Base-by-base conservation (phyloP, 2,113 vertebrate species). In the Pelodiscus sinensis region DNA sequence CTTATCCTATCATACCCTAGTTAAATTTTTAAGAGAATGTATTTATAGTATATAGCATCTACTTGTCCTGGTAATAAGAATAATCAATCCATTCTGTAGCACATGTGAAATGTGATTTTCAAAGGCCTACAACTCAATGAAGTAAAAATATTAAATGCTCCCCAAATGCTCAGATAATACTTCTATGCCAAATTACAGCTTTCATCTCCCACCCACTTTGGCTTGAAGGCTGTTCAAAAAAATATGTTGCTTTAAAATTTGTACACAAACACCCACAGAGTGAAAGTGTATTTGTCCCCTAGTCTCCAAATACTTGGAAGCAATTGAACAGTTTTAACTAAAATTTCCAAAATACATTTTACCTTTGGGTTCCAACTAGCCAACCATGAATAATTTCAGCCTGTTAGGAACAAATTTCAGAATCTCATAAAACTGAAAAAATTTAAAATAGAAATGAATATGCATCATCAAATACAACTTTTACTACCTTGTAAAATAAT, bases 121-220 rank as follows among this genome's bases (percentile, higher is more conserved):
- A 65, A 81, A 79, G 27, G 62, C 50, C 73, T 82, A 85, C 86
- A 85, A 0, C 51, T 77, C 71, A 7, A 5, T 88, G 25, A 94
- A 89, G 4, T 15, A 80, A 81, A 89, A 81, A 91, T 83, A 60
- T 24, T 83, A 93, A 90, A 84, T 29, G 84, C 24, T 83, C 81
- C 9, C 58, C 19, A 71, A 62, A 6, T 51, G 57, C 29, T 85
- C 62, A 77, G 11, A 68, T 84, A 50, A 81, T 79, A 57, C 51
- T 89, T 60, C 58, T 12, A 78, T 84, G 35, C 73, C 88, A 84
- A 90, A 84, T 84, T 82, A 79, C 88, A 84, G n/a, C 31, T 83
- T 89, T 19, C 71, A 83, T 35, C 56, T 81, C 35, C 71, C 55
- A 79, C 79, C 75, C 75, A 68, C 88, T 84, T 68, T 84, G 73